These are phyloP conservation scores for Avahi laniger DNA, from an alignment of 2,797 vertebrate genomes.

Conservation along the genomic window DNA sequence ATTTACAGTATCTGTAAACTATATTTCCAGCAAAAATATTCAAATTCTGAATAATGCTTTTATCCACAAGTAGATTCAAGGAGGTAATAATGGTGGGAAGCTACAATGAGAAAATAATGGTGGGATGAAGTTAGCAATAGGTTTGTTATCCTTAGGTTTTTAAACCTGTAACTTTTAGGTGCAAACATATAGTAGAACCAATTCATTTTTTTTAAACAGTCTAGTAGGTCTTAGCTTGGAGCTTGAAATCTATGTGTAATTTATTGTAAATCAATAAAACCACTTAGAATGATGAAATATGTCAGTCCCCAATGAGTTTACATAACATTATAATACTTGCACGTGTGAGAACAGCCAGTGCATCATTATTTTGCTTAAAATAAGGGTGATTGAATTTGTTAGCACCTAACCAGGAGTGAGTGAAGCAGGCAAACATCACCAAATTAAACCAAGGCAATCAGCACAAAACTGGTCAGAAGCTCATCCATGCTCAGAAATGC, in stretches of 20 bases:
- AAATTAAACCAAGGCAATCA: not conserved
- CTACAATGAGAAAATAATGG: not conserved
- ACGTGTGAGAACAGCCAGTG: not conserved
- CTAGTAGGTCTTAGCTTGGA: not conserved
- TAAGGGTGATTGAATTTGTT: not conserved
- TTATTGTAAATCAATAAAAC: not conserved
- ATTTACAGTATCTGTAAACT: not conserved
- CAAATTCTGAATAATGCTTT: not conserved
- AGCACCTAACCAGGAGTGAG: not conserved
- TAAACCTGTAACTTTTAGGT: not conserved
- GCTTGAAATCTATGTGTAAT: not conserved
- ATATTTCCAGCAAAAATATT: not conserved
- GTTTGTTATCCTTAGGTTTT: not conserved
- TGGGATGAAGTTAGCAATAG: not conserved
- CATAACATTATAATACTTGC: not conserved
- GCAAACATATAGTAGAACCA: not conserved
- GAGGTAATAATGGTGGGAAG: not conserved
- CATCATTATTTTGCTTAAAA: not conserved
- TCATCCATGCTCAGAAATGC: not conserved
- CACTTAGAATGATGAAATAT: not conserved
- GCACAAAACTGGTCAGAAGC: not conserved
- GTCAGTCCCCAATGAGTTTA: not conserved
- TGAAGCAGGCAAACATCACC: not conserved
- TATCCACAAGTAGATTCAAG: not conserved
- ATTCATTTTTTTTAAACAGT: not conserved